These are phyloP conservation scores for Drosophila mayri DNA, from an alignment of 1,140 invertebrate genomes.

Conservation along the genomic window DNA sequence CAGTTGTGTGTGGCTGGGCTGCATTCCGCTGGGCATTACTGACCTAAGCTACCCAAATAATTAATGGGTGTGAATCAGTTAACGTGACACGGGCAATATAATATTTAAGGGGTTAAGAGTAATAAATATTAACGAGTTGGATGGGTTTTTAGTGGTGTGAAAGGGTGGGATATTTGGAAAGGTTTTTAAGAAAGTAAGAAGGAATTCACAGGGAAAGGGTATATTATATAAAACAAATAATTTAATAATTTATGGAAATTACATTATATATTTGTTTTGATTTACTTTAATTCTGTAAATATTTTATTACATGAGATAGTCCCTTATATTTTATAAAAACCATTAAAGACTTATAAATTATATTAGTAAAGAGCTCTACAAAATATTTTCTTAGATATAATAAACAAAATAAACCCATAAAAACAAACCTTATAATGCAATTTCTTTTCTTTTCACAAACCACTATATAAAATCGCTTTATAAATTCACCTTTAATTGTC, in stretches of 20 bases:
- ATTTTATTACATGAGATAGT: neutral
- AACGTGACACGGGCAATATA: conserved; percentile 23
- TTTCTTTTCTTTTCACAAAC: neutral
- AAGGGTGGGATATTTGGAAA: neutral
- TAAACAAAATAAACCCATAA: neutral
- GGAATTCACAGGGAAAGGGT: too few relatives aligned
- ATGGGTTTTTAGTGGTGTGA: neutral
- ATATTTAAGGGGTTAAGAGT: conserved; percentile 13
- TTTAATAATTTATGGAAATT: too few relatives aligned
- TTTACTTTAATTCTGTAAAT: neutral
- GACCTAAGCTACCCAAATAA: conserved; percentile 60
- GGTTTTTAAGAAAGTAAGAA: neutral
- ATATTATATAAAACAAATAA: neutral
- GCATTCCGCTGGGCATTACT: conserved; percentile 44
- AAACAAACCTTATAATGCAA: too few relatives aligned
- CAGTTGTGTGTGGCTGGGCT: conserved; percentile 12
- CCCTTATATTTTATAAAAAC: too few relatives aligned
- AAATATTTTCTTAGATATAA: neutral
- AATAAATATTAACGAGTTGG: conserved; percentile 3
- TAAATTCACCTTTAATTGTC: conserved; percentile 11
- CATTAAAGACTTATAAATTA: too few relatives aligned
- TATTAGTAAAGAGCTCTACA: too few relatives aligned
- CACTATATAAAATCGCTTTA: neutral
- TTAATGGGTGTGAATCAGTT: conserved; percentile 42
- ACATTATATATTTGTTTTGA: too few relatives aligned